Evolutionary conservation across 2,888 invertebrate species (phyloP), one percentile per base, ranked within the genome.

Genomic region (Aromia moschata): DNA sequence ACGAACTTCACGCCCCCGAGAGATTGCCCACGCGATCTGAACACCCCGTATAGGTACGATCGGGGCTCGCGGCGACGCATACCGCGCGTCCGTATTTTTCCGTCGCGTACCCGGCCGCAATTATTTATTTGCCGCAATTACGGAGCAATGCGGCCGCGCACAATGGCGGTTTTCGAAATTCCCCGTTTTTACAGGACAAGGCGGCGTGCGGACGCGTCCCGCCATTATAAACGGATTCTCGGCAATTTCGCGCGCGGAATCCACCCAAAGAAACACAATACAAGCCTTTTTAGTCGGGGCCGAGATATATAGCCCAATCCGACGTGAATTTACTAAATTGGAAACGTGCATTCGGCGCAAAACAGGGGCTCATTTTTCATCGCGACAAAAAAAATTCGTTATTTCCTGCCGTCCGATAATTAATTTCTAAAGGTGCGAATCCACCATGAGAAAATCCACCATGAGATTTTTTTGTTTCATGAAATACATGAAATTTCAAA

Each of bases 151-250:
- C 64, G 64, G 72, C 66, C 37, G 59, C 53, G 53, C 55, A 72
- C 72, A 72, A 72, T 71, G 66, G 70, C 65, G 63, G 62, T 64
- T 64, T 66, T 70, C 68, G 67, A 64, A 68, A 62, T 70, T 63
- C 63, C 62, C 64, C 69, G 64, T 66, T 70, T 67, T 68, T 68
- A 69, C 62, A 60, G 60, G 63, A 65, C 61, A 64, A 65, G 64
- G 67, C 70, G 66, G 62, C 30, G 56, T 60, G 57, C 56, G 59
- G 58, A 49, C 11, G 11, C 54, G 40, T 62, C 62, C 60, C 58
- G 69, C 73, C 70, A 74, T 74, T 76, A 74, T 69, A 68, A 67
- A 69, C 64, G 67, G 70, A 76, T 76, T 74, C 75, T 70, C 65
- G 58, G 64, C 70, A 70, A 68, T 72, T 73, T 33, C 74, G 72